Percentiles rank a stretch among this genome's conserved stretches.
Evolutionary conservation across 1,140 invertebrate species (phyloP).

Genomic region (Andrena cerasifolii): DNA sequence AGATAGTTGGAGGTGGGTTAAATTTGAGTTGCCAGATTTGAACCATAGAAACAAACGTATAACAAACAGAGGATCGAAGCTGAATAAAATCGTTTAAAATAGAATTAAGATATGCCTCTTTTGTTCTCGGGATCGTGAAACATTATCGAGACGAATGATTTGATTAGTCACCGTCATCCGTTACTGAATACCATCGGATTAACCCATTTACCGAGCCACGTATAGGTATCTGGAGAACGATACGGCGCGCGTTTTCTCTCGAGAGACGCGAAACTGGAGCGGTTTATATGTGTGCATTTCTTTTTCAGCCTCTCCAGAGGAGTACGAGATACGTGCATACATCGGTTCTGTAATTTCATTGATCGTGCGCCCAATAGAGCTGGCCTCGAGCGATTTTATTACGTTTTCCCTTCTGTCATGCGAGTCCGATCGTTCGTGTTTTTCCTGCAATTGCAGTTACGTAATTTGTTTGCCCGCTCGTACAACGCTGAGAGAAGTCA

Average conservation of each 20-base stretch:
- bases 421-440: conserved; percentile 16
- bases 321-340: not conserved
- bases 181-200: conserved; percentile 11
- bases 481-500: not conserved
- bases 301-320: not conserved
- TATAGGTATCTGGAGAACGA: not conserved
- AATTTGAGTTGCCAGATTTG: too few species aligned
- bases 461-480: conserved; percentile 26
- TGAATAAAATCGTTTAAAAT: too few species aligned
- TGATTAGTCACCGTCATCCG: not conserved
- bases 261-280: conserved; percentile 23
- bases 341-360: conserved; percentile 46
- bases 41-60: too few species aligned
- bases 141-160: not conserved
- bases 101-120: too few species aligned
- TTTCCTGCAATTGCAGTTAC: conserved; percentile 38
- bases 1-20: too few species aligned
- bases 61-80: too few species aligned
- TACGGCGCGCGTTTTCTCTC: conserved; percentile 14
- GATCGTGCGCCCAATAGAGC: conserved; percentile 31
- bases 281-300: conserved; percentile 2
- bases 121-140: not conserved
- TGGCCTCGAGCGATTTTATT: conserved; percentile 39
- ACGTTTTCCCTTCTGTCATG: conserved; percentile 23
- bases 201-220: conserved; percentile 22